Evolutionary conservation across 2,797 vertebrate genomes (phyloP), one percentile per base, ranked within the genome.

Genomic region (Florisuga fusca): DNA sequence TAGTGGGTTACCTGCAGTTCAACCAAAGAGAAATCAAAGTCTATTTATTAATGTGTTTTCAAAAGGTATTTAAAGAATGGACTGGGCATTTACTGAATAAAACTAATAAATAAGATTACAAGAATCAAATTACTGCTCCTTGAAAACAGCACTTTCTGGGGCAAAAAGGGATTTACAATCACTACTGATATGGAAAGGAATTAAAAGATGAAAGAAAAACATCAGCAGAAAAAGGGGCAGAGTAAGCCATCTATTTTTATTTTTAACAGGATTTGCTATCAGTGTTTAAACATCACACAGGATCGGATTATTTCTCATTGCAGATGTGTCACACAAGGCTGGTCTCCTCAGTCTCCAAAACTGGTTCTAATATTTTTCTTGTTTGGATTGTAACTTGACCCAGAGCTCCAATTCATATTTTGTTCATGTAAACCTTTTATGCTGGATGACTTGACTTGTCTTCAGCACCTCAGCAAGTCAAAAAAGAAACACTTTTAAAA

Each of bases 131-230:
- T 66, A 72, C 46, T 64, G 78, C 82, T 84, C 78, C 51, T 66
- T 19, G 7, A 83, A 80, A 96, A 31, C 48, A 78, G 66, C 72
- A 68, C n/a, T 75, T 84, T 90, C 69, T 68, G 45, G 34, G 79
- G 62, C 3, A 3, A 84, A 29, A 33, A 94, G 54, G 0, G 6
- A 90, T 95, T 94, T 93, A 93, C 67, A 76, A 57, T 89, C 89
- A 91, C 76, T 82, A 82, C 71, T 34, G 41, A 57, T 94, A 57
- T 88, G 67, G 93, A 93, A 95, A 43, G 26, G 74, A 97, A 93
- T 75, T 87, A 83, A 96, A 97, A 93, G 92, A 97, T 91, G 95
- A 95, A 97, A 91, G 93, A 77, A 95, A 92, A 97, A 84, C 45
- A 91, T 46, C 34, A 64, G 74, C 63, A 84, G 58, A 34, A 91